Conservation (phyloP, 1,140 invertebrate species). For the Arctopsyche grandis region DNA sequence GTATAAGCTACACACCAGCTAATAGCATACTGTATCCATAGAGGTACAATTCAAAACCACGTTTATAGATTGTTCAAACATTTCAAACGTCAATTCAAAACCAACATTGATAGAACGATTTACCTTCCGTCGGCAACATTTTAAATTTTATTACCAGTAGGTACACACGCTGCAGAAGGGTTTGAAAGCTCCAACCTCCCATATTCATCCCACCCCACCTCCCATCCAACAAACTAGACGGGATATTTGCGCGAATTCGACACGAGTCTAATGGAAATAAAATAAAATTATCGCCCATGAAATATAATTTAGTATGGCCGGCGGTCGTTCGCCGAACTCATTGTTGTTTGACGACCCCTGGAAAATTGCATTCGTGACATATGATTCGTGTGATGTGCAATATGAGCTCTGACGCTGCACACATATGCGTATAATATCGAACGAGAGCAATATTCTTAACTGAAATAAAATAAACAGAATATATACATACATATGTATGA, state of each 20-base stretch:
- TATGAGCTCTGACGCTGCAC: neutral
- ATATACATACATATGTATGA: too few species aligned
- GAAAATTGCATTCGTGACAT: constrained; percentile 26
- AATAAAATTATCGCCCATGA: constrained; percentile 29
- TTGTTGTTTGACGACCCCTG: constrained; percentile 17
- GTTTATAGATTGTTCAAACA: too few species aligned
- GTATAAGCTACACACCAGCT: too few species aligned
- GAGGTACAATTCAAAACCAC: too few species aligned
- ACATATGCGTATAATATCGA: neutral
- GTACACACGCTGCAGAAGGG: neutral
- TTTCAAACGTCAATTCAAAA: too few species aligned
- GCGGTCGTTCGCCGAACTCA: constrained; percentile 9
- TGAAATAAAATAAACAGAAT: too few species aligned
- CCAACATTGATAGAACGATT: too few species aligned
- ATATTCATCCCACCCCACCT: neutral
- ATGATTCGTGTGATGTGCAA: constrained; percentile 6
- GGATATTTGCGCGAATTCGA: constrained; percentile 9
- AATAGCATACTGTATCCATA: too few species aligned
- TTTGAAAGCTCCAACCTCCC: neutral
- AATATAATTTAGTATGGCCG: constrained; percentile 24
- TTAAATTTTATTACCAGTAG: neutral
- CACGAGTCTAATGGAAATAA: constrained; percentile 29
- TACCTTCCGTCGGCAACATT: neutral
- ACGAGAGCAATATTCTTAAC: too few species aligned
- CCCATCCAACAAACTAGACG: too few species aligned